Percentiles rank a stretch among this genome's conserved stretches.
phyloP scores from a whole-genome alignment of 1,140 invertebrate species.

The Papilio polytes region DNA sequence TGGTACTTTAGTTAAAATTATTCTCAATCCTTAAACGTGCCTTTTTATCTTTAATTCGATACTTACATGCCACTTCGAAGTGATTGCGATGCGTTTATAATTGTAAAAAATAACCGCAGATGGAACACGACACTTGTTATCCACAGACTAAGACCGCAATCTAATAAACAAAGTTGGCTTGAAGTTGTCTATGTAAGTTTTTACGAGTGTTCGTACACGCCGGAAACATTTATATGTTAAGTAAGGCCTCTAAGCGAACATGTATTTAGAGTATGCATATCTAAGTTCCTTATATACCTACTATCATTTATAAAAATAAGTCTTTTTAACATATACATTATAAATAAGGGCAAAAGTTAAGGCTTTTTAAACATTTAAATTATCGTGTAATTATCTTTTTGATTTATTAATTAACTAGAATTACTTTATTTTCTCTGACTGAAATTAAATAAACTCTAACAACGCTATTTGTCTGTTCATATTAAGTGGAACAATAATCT shows the following conservation, averaged over 20 bases:
- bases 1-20: neutral
- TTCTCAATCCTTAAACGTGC: neutral
- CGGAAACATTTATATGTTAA: conserved; percentile 31
- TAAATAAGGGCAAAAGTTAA: neutral
- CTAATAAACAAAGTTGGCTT: conserved; percentile 30
- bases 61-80: conserved; percentile 16
- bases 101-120: conserved; percentile 7
- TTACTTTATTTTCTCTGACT: too few species aligned
- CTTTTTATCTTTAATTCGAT: conserved; percentile 10
- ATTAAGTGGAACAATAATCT: neutral
- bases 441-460: neutral
- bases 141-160: conserved; percentile 19
- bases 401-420: too few species aligned
- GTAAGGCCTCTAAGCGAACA: neutral
- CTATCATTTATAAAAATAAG: neutral
- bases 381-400: too few species aligned
- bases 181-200: conserved; percentile 2
- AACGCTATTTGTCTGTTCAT: neutral
- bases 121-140: conserved; percentile 4
- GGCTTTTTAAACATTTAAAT: too few species aligned
- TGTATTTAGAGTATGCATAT: conserved; percentile 3
- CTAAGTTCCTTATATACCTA: neutral
- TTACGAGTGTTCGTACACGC: neutral
- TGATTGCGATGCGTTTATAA: conserved; percentile 23
- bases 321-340: neutral